Base-by-base conservation (phyloP, 2,113 vertebrate genomes). In the Gallinago media region DNA sequence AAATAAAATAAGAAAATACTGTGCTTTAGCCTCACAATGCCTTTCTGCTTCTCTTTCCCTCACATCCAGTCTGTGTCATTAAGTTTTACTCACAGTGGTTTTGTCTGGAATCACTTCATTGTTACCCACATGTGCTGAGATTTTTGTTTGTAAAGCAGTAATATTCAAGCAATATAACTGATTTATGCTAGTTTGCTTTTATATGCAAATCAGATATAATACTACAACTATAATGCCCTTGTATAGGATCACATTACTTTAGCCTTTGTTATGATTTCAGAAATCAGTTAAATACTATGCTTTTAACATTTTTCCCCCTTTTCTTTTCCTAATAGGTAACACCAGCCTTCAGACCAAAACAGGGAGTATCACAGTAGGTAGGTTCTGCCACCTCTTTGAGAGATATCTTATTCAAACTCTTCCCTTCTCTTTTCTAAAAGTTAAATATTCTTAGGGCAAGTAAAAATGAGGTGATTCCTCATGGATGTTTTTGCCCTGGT, bases 311-410 rank as follows among this genome's bases (percentile, higher is more conserved):
- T 80, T 59, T 7, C 22, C 2, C 5, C 18, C 74, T 81, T 90
- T 92, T 97, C 27, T 89, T 74, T 89, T 59, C 25, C 7, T 84
- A 62, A 4, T 47, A 98, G 98, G 98, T 91, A 94, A 98, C 68
- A 97, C 97, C 88, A 97, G 66, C 62, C 82, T 98, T 88, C 92
- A 97, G 75, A 98, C 97, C 71, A 94, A 97, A 87, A 95, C 56
- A 79, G 98, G 98, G 29, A 98, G 94, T 72, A 98, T 98, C 91
- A 96, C 97, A 94, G 94, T 98, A 95, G 98, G 98, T 98, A 97
- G 18, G 98, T 97, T 62, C 42, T 93, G 11, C 32, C 8, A 84
- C 71, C 3, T 76, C 8, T 63, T 40, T 15, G 49, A 86, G 31
- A 15, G n/a, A 8, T 0, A 8, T 84, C 0, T 70, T 21, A 17